phyloP scores from a whole-genome alignment of 2,113 vertebrate genomes.

The Grus americana region DNA sequence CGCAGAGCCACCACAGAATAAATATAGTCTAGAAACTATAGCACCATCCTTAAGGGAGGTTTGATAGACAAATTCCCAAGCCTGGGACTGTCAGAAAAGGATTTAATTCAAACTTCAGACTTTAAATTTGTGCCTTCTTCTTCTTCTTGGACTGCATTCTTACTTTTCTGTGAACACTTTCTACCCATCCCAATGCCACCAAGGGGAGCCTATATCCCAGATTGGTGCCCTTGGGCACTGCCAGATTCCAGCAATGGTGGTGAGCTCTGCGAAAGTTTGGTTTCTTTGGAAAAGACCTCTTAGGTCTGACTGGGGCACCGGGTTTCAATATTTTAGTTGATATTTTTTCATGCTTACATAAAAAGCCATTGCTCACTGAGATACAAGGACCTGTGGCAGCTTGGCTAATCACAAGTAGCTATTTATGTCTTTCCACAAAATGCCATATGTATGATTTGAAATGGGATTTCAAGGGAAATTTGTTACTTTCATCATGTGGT shows the following conservation, averaged over 20 bases:
- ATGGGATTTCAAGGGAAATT: background rate
- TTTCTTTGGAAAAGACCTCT: background rate
- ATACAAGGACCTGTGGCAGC: background rate
- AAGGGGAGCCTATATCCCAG: background rate
- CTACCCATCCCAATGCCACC: background rate
- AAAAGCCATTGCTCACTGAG: background rate
- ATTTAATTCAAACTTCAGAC: background rate
- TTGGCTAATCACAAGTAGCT: background rate
- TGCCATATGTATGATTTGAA: background rate
- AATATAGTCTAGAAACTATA: background rate
- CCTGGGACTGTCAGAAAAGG: background rate
- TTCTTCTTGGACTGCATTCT: background rate
- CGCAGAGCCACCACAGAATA: background rate
- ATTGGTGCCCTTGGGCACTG: background rate
- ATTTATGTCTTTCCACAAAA: background rate
- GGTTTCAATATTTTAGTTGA: background rate
- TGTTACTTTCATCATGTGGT: background rate
- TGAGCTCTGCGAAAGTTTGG: background rate
- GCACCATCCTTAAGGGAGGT: background rate
- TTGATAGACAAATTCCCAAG: background rate
- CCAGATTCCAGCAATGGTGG: background rate
- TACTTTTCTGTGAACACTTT: background rate
- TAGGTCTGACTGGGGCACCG: background rate
- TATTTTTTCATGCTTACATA: background rate
- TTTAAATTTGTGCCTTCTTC: background rate